Conservation (phyloP, 2,113 vertebrate genomes). For the Scomber scombrus region DNA sequence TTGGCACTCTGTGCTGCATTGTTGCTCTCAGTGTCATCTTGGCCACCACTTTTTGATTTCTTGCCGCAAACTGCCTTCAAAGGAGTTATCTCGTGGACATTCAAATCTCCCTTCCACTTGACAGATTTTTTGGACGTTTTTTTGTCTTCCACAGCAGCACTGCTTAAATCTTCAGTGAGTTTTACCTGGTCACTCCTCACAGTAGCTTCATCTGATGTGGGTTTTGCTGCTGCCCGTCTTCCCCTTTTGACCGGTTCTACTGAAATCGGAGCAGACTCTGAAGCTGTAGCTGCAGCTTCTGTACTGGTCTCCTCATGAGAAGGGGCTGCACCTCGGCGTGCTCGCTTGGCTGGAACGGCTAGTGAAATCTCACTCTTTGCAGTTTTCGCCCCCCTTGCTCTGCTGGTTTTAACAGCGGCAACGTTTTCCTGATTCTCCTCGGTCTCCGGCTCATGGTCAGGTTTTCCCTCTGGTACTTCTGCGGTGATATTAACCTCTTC, state of each 20-base stretch:
- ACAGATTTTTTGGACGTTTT: slow-evolving; percentile 57
- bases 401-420: slow-evolving; percentile 38
- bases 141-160: background rate
- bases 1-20: slow-evolving; percentile 10
- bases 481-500: slow-evolving; percentile 15
- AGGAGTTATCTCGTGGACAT: slow-evolving; percentile 46
- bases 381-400: slow-evolving; percentile 45
- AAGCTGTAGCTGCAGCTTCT: slow-evolving; percentile 28
- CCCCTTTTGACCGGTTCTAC: slow-evolving; percentile 51
- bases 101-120: slow-evolving; percentile 57
- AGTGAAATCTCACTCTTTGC: slow-evolving; percentile 29
- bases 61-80: slow-evolving; percentile 53
- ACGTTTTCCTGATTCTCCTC: slow-evolving; percentile 13
- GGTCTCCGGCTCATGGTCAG: background rate
- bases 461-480: slow-evolving; percentile 6
- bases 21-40: slow-evolving; percentile 19
- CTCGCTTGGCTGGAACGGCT: slow-evolving; percentile 59
- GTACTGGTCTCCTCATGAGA: background rate
- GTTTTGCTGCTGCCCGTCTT: slow-evolving; percentile 44
- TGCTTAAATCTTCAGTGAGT: slow-evolving; percentile 5
- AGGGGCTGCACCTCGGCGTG: slow-evolving; percentile 36
- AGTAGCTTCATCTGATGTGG: background rate
- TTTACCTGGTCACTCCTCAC: background rate
- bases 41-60: slow-evolving; percentile 45
- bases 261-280: slow-evolving; percentile 8